Base-by-base conservation (phyloP, 2,888 invertebrate genomes). In the Geotrupes spiniger region DNA sequence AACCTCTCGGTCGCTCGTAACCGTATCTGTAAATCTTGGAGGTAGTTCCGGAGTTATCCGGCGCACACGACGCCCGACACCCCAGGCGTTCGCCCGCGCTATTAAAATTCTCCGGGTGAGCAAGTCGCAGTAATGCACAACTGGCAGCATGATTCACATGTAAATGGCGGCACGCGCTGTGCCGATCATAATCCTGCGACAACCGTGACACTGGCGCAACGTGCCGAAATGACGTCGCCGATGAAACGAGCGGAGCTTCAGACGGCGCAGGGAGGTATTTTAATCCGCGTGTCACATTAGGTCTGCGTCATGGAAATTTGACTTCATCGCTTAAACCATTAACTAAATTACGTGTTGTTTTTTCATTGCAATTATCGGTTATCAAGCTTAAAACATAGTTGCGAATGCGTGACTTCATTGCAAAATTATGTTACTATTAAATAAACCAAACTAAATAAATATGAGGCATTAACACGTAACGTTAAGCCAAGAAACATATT, bases 81-180 rank as follows among this genome's bases (percentile, higher is more conserved):
- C 56, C 52, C 41, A 41, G 49, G 36, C 57, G 51, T 56, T 33
- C 14, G 14, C 14, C 33, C 33, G 45, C 16, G 57, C 64, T 54
- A 64, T 65, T 65, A 65, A 65, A 65, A 64, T 64, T 63, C 63
- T 63, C 61, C 57, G 62, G 62, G 63, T 60, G 63, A 63, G 60
- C 63, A 62, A 58, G 59, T 33, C 61, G 61, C 61, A 60, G 61
- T 63, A 63, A 61, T 60, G 63, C 66, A 61, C 65, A 65, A 65
- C 66, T 66, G 65, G 65, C 65, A 62, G 62, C 64, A 65, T 66
- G 65, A 65, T 65, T 65, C 66, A 65, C 66, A 66, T 66, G 66
- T 65, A 66, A 66, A 66, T 66, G 65, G 66, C 62, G 58, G 59
- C 61, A 61, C 63, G 63, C 62, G 63, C 61, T 57, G 63, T 58